Evolutionary conservation across 2,888 invertebrate genomes (phyloP), one percentile per base, ranked within the genome.

Genomic region (Lithodes maja): DNA sequence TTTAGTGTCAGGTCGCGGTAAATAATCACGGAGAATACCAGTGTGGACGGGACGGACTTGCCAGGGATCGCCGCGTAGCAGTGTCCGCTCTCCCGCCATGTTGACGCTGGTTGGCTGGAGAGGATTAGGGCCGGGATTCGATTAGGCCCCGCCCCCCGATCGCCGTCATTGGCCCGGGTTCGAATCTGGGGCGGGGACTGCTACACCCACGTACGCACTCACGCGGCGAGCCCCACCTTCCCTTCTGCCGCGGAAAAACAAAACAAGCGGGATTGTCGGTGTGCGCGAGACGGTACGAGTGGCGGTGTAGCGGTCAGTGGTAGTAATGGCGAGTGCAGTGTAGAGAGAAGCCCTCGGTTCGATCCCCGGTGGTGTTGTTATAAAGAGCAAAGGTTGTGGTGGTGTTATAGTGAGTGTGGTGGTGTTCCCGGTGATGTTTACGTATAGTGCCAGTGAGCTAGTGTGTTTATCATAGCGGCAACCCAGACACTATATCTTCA

Each of bases 231-330:
- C 77, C 74, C 87, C 71, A 83, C 87, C 87, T 83, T 61, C 84
- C 79, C 71, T 71, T 74, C 79, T 54, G 83, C 74, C 78, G 87
- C 83, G 87, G 83, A 84, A 84, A 88, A 88, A 87, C 87, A 88
- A 88, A 88, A 84, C 87, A 84, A 88, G 87, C 87, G 83, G 83
- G 84, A 83, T 84, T 71, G 79, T 88, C 79, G 83, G 87, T 88
- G 87, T 83, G 87, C 84, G 87, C 84, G 83, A 84, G 87, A 74
- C 83, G 87, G 87, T 88, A 84, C 80, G 80, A 61, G 71, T 61
- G 80, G 87, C 80, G 87, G 87, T 80, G 80, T 84, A 69, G 71
- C 75, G 50, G 84, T 88, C 83, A 79, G 50, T 50, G 79, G 87
- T 88, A 84, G 79, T 80, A 71, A 84, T 88, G 87, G 87, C 80